Evolutionary conservation across 2,888 invertebrate genomes (phyloP), one percentile per base, ranked within the genome.

Genomic region (Agapetus fuscipes): DNA sequence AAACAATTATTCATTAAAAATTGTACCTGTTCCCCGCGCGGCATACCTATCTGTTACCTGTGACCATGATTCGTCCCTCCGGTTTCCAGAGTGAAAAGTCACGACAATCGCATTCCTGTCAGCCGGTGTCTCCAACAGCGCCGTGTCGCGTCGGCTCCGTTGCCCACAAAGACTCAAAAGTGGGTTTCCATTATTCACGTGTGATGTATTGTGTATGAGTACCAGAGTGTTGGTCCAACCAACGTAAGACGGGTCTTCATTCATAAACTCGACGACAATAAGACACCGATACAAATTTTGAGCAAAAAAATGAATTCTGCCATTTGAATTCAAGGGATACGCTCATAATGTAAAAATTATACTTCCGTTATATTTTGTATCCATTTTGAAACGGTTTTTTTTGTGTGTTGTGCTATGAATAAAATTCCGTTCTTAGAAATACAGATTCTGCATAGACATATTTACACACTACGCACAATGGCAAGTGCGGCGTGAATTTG

Each of bases 1-100:
- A 45, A 45, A 31, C 33, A 38, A 45, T 45, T 42, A 38, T 45
- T 45, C 45, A 41, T 41, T 45, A 41, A 34, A 34, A n/a, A 35
- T 37, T 41, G 31, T 45, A 45, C 45, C 45, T 45, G 45, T 9
- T n/a, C n/a, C n/a, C n/a, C n/a, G n/a, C n/a, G n/a, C n/a, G n/a
- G n/a, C n/a, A n/a, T n/a, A n/a, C n/a, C n/a, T n/a, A n/a, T n/a
- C n/a, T n/a, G n/a, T n/a, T n/a, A n/a, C n/a, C n/a, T n/a, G n/a
- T n/a, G n/a, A n/a, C n/a, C n/a, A n/a, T n/a, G n/a, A n/a, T n/a
- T n/a, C n/a, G n/a, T n/a, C n/a, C n/a, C n/a, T n/a, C n/a, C n/a
- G n/a, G n/a, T n/a, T n/a, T n/a, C n/a, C n/a, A n/a, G n/a, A n/a
- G n/a, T n/a, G n/a, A n/a, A n/a, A n/a, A n/a, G n/a, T n/a, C n/a